A percentile compares a stretch with the other conserved stretches of the same genome.
Conservation (phyloP, 2,888 invertebrate species). For the Omphaloscelis lunosa region DNA sequence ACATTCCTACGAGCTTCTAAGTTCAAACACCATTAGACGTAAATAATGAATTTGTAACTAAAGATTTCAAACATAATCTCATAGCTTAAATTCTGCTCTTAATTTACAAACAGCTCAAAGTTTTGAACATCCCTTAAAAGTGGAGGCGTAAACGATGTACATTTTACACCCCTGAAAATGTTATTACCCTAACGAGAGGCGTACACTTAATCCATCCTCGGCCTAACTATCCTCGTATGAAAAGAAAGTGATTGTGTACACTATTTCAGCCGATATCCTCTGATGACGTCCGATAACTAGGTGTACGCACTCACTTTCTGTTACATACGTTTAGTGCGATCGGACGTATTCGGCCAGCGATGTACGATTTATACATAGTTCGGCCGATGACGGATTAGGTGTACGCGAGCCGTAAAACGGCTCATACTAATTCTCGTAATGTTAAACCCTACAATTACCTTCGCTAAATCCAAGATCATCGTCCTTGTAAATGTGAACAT, state of each 20-base stretch:
- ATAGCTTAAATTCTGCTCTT: neutral
- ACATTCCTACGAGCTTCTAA: neutral
- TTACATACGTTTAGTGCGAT: no score
- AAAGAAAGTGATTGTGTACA: neutral
- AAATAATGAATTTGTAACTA: neutral
- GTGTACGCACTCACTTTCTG: neutral
- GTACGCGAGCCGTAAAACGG: neutral
- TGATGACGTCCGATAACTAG: neutral
- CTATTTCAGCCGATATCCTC: no score
- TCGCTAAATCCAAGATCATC: slow-evolving; percentile 29
- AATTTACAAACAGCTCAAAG: slow-evolving; percentile 3
- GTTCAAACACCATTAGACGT: neutral
- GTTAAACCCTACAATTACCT: slow-evolving; percentile 30
- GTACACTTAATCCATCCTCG: neutral
- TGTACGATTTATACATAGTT: neutral
- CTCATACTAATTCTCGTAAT: slow-evolving; percentile 42
- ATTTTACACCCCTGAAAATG: slow-evolving; percentile 17
- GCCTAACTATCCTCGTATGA: neutral
- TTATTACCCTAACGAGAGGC: neutral
- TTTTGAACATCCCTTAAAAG: slow-evolving; percentile 6
- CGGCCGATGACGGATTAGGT: neutral
- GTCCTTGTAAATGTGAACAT: slow-evolving; percentile 35
- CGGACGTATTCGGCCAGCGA: no score
- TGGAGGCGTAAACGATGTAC: slow-evolving; percentile 14
- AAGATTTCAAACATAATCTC: neutral